Evolutionary conservation across 2,797 vertebrate genomes (phyloP), one percentile per base, ranked within the genome.

Genomic region (Vireo griseus): DNA sequence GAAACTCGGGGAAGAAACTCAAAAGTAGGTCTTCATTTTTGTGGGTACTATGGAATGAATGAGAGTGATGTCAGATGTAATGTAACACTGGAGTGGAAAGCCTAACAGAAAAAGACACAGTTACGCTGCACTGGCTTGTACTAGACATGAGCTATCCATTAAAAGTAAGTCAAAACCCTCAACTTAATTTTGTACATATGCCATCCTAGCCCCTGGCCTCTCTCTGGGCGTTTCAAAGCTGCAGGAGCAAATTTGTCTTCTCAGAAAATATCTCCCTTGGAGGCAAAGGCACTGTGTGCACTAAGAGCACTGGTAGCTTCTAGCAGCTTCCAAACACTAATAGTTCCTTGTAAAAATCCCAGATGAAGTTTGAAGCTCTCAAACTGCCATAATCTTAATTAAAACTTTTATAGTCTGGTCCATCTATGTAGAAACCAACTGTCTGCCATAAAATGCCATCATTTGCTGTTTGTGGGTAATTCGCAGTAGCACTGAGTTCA

Each of bases 31-130:
- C 86, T 95, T 86, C 37, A n/a, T 68, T 87, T 93, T 81, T 94
- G 68, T 90, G 91, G 68, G 68, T 80, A 89, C 45, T 85, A n/a
- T 48, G 75, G 40, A 91, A 91, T 69, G 94, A 94, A 62, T 58
- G 62, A 80, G 72, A 55, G 58, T 78, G 85, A 92, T 95, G 94
- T 92, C 93, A 94, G 91, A 86, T 88, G 89, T 80, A 97, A 94
- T 92, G 12, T 66, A 96, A 93, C 69, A 75, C 75, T 88, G 75
- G 76, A 85, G 76, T 69, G 85, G 92, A 94, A 97, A 94, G 66
- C 57, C 78, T 89, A 91, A 95, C 54, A 94, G 82, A 80, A 82
- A 77, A 87, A 75, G 91, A 91, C 92, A 89, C 22, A 25, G 68
- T 78, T 91, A 88, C 7, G 9, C 78, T 81, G 67, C 14, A 9